These are phyloP conservation scores for Gouania willdenowi DNA, from an alignment of 2,797 vertebrate species.

Conservation along the genomic window DNA sequence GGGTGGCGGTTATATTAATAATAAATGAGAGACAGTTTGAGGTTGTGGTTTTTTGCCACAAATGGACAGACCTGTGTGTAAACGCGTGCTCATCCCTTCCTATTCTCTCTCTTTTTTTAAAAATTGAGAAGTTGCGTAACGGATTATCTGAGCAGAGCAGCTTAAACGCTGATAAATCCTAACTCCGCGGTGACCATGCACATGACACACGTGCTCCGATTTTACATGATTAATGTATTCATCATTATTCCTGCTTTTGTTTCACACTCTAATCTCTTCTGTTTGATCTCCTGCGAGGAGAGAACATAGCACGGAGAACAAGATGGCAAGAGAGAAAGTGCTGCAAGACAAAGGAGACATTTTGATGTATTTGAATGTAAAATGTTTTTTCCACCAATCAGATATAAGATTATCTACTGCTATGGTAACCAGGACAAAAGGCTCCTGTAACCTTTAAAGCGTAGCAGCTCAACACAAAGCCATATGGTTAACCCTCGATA, in stretches of 20 bases:
- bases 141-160: slow-evolving; percentile 67
- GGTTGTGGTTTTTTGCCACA: background rate
- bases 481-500: slow-evolving; percentile 18
- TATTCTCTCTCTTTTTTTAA: slow-evolving; percentile 22
- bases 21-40: slow-evolving; percentile 8
- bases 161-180: slow-evolving; percentile 67
- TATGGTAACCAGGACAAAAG: slow-evolving; percentile 8
- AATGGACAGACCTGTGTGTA: slow-evolving; percentile 25
- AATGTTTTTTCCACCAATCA: slow-evolving; percentile 1
- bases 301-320: slow-evolving; percentile 25
- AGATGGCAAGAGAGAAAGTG: background rate
- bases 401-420: slow-evolving; percentile 1
- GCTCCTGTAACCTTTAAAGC: slow-evolving; percentile 8
- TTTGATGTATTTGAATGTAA: background rate
- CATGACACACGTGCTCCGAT: slow-evolving; percentile 62
- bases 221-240: slow-evolving; percentile 70
- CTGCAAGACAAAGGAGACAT: background rate
- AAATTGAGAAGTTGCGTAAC: slow-evolving; percentile 71
- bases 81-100: slow-evolving; percentile 35
- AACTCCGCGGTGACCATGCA: slow-evolving; percentile 61
- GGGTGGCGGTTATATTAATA: slow-evolving; percentile 19
- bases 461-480: background rate
- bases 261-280: slow-evolving; percentile 55
- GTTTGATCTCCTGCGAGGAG: slow-evolving; percentile 46
- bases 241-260: slow-evolving; percentile 67